Base-by-base conservation (phyloP, 1,140 invertebrate species). In the Heterodera schachtii region DNA sequence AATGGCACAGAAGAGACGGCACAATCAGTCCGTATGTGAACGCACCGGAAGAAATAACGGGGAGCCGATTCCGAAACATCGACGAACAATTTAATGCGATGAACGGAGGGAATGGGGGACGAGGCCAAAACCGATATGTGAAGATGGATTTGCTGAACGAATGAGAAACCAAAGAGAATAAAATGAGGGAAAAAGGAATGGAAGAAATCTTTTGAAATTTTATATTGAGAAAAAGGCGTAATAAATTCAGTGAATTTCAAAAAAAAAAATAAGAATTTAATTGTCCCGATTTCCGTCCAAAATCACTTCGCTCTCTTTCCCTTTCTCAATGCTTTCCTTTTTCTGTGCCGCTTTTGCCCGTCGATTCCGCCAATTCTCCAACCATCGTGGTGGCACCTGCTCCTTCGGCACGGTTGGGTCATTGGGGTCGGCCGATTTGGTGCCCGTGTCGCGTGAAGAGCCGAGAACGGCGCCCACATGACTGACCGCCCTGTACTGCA, bases 391-490 rank as follows among this genome's bases (percentile, higher is more conserved):
- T 11, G 77, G 77, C n/a, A 44, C 47, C 66, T 69, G 70, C 21
- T 70, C 70, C n/a, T 78, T 78, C 9, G 11, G 11, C 19, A 76
- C 41, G 6, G 16, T 60, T n/a, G 75, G 52, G 19, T 73, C 79
- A n/a, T 43, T 47, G 21, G 71, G 69, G 44, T 80, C 75, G 2
- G 16, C 44, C n/a, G 75, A 8, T 21, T 44, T 41, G 11, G 47
- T 11, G 43, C 80, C 80, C 67, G 46, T 69, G 52, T 84, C 83
- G n/a, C 44, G 75, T 6, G 31, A 44, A 7, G 83, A 85, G 98
- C 96, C 90, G 95, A 98, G 93, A 97, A 83, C 52, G 19, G 86
- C 79, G n/a, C 83, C 86, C 21, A 87, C 85, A n/a, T 79, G 43
- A 46, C 80, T 85, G 43, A 87, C 44, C 43, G 88, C 83, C 44